Percentiles rank a stretch among this genome's conserved stretches.
phyloP scores from a whole-genome alignment of 2,888 invertebrate species.

The Oligia fasciuncula region DNA sequence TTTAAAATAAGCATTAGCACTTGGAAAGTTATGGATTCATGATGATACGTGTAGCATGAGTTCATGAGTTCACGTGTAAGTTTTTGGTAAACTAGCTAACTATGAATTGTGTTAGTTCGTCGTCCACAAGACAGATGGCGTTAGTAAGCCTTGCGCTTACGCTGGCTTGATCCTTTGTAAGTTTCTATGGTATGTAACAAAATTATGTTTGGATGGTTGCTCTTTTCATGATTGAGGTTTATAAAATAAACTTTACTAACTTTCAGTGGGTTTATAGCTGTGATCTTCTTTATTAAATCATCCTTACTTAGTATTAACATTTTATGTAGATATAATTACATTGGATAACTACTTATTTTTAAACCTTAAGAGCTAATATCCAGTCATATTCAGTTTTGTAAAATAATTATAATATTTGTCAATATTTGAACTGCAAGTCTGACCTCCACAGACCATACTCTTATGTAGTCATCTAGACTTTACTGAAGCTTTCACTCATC shows the following conservation, averaged over 20 bases:
- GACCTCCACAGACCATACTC: background rate
- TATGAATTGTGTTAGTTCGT: slow-evolving; percentile 2
- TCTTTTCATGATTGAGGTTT: too few relatives aligned
- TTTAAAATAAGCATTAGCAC: too few relatives aligned
- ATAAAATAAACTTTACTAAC: background rate
- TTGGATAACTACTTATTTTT: slow-evolving; percentile 42
- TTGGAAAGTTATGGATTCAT: background rate
- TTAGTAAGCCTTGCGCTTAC: slow-evolving; percentile 10
- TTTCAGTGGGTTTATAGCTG: slow-evolving; percentile 35
- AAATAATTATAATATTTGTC: slow-evolving; percentile 29
- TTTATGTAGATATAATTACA: slow-evolving; percentile 25
- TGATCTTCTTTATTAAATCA: slow-evolving; percentile 54
- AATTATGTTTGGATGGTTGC: background rate
- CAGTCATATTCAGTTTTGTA: slow-evolving; percentile 22
- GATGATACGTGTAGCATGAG: background rate
- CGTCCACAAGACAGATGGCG: slow-evolving; percentile 39
- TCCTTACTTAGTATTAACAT: slow-evolving; percentile 21
- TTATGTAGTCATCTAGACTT: background rate
- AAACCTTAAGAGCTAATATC: slow-evolving; percentile 16
- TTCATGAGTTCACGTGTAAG: background rate
- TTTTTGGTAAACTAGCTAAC: background rate
- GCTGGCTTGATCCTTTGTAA: background rate
- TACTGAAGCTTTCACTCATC: background rate
- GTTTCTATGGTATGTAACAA: background rate
- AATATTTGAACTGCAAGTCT: slow-evolving; percentile 32